These are phyloP conservation scores for Drosophila multiciliata DNA, from an alignment of 2,888 invertebrate species.

Conservation along the genomic window DNA sequence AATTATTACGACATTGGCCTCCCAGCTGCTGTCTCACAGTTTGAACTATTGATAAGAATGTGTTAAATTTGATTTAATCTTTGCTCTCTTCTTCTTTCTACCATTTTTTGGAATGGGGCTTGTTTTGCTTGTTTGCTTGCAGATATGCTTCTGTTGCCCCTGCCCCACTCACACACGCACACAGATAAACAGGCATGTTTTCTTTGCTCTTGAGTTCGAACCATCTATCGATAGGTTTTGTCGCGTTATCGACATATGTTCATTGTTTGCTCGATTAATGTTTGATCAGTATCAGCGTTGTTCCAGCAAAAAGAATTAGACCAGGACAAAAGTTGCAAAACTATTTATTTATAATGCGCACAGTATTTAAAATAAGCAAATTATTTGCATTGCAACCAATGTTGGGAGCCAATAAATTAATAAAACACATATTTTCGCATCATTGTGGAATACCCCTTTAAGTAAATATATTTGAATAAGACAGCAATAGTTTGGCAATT, in stretches of 20 bases:
- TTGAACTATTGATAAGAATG: constrained; percentile 46
- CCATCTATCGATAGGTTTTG: constrained; percentile 40
- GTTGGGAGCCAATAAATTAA: background rate
- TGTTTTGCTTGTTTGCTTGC: background rate
- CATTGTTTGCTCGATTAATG: background rate
- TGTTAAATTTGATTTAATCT: constrained; percentile 20
- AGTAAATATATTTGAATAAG: constrained; percentile 1
- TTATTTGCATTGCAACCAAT: background rate
- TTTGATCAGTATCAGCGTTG: background rate
- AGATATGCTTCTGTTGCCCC: constrained; percentile 19
- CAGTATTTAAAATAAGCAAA: background rate
- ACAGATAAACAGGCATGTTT: constrained; percentile 16
- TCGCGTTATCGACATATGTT: constrained; percentile 21
- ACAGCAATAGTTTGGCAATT: constrained; percentile 8
- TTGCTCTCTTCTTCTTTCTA: constrained; percentile 4
- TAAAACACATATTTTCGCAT: background rate
- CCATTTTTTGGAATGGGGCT: constrained; percentile 6
- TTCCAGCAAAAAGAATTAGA: background rate
- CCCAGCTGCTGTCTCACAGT: constrained; percentile 8
- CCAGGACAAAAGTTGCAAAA: background rate
- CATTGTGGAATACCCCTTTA: background rate
- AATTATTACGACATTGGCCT: constrained; percentile 25
- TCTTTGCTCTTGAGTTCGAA: background rate
- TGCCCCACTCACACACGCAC: constrained; percentile 15
- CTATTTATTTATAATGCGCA: background rate